Base-by-base conservation (phyloP, 2,797 vertebrate species). In the Danio tinwini region DNA sequence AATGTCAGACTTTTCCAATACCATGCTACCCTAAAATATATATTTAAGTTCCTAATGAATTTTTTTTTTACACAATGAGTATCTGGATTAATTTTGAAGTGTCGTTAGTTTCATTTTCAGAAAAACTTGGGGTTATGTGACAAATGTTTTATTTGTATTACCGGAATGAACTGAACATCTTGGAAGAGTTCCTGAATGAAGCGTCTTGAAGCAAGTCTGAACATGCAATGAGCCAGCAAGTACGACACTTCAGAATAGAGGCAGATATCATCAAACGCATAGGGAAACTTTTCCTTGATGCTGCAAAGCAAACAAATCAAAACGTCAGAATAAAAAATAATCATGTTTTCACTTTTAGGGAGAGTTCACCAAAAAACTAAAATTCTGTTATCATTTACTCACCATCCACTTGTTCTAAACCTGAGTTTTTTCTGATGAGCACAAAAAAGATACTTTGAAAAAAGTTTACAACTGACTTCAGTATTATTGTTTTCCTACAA, bases 131-230 rank as follows among this genome's bases (percentile, higher is more conserved):
- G 49, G 7, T 12, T 16, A 29, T 12, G 10, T 7, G 0, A 42
- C 39, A 42, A 8, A 64, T 12, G 17, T 17, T 29, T 29, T 21
- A 14, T 10, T 29, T 29, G 5, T 5, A 86, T 94, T 91, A 98
- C 98, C 86, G 96, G 96, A 92, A 96, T 93, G 90, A 99, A 99
- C 84, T 98, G 98, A 83, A 99, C 97, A 77, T 99, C 98, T 81
- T 99, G 98, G 91, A 99, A 99, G 10, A 99, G 94, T 81, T 99
- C 98, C 89, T 99, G 98, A 89, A 99, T 97, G 90, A 99, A 99
- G 69, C 97, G 97, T 75, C 98, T 94, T 13, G 97, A 98, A 0
- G 95, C 94, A 81, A 99, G 94, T 78, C 97, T 95, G 89, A 98
- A 99, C 71, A 97, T 97, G 88, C 97, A 98, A 86, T 98, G 95